Evolutionary conservation across 2,797 vertebrate genomes (phyloP).

Genomic region (Varecia variegata): DNA sequence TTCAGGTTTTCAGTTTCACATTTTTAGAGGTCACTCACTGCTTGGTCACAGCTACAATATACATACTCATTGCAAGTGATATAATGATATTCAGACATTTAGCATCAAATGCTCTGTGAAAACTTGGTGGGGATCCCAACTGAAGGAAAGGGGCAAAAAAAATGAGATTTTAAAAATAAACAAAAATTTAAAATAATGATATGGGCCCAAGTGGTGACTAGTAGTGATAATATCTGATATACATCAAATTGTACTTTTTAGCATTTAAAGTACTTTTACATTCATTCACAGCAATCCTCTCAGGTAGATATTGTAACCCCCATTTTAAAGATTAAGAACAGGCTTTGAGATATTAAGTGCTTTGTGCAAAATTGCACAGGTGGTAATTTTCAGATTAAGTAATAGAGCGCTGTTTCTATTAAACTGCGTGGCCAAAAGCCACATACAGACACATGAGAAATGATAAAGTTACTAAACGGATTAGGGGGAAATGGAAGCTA

Average conservation of each 20-base stretch:
- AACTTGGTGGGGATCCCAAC: neutral
- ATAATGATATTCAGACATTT: neutral
- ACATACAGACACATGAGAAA: neutral
- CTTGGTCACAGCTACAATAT: neutral
- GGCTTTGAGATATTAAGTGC: constrained; percentile 35
- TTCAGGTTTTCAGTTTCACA: neutral
- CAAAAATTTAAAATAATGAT: neutral
- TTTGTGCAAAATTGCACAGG: neutral
- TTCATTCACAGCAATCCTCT: neutral
- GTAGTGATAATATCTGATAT: neutral
- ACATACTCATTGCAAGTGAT: neutral
- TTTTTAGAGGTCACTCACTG: neutral
- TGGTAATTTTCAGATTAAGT: constrained; percentile 69
- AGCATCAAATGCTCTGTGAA: neutral
- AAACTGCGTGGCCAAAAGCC: neutral
- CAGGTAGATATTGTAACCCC: neutral
- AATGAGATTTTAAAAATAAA: neutral
- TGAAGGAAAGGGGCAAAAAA: neutral
- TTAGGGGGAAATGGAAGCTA: neutral
- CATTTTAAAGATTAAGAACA: constrained; percentile 59
- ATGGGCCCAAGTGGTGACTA: neutral
- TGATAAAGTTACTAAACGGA: neutral
- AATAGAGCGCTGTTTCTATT: constrained; percentile 6
- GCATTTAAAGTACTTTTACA: constrained; percentile 57
- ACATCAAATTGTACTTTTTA: neutral